Conservation (phyloP, 2,797 vertebrate genomes). For the Glyptemys insculpta region DNA sequence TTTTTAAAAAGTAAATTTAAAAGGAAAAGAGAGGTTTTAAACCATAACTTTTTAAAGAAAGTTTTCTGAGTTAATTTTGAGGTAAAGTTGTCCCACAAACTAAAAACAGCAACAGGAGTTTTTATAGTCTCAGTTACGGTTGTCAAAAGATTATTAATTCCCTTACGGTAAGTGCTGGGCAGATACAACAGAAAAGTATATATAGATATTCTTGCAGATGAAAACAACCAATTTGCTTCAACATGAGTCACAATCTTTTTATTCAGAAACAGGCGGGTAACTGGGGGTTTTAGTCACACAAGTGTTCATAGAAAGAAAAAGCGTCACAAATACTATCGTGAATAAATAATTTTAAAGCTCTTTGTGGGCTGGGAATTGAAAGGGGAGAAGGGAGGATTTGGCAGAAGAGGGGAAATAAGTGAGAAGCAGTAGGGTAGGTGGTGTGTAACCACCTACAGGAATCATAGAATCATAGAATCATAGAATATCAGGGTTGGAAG, state of each 20-base stretch:
- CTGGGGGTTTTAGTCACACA: constrained; percentile 19
- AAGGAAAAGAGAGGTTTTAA: constrained; percentile 3
- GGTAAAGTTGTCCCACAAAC: neutral
- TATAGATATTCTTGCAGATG: neutral
- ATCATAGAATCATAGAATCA: no score
- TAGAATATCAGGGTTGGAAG: no score
- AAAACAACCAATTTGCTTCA: neutral
- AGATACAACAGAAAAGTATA: neutral
- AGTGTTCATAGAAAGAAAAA: neutral
- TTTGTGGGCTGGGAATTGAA: constrained; percentile 29
- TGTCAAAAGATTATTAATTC: neutral
- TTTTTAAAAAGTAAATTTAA: neutral
- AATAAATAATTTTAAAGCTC: constrained; percentile 30
- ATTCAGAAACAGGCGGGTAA: constrained; percentile 11
- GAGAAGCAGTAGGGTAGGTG: constrained; percentile 30
- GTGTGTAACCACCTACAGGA: constrained; percentile 21
- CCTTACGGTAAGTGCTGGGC: neutral
- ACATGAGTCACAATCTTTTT: neutral
- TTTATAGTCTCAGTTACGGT: neutral
- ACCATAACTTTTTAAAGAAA: neutral
- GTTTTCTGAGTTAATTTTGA: neutral
- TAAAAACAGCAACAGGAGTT: neutral
- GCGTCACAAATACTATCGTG: neutral
- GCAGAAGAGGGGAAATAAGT: constrained; percentile 47
- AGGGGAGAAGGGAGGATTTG: constrained; percentile 46